Percentiles rank a stretch among this genome's conserved stretches.
Evolutionary conservation across 2,888 invertebrate species (phyloP).

Genomic region (Xylota segnis): DNA sequence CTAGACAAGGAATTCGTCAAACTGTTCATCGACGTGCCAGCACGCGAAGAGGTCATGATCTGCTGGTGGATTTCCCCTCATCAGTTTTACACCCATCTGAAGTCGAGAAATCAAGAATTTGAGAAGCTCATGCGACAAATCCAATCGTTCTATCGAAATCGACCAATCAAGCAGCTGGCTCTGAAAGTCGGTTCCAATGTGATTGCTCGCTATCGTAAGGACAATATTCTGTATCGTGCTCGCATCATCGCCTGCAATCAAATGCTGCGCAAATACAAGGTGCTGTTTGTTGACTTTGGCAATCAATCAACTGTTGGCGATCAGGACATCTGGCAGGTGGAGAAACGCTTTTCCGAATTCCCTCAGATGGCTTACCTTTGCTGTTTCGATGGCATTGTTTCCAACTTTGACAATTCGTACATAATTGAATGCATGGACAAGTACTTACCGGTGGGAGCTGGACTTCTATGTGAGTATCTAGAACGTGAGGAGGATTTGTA

Average conservation of each 20-base stretch:
- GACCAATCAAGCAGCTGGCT: conserved; percentile 80
- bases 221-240: conserved; percentile 90
- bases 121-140: conserved; percentile 89
- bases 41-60: conserved; percentile 87
- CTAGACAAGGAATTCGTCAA: conserved; percentile 85
- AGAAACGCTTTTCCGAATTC: conserved; percentile 87
- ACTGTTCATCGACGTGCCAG: conserved; percentile 85
- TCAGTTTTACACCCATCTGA: conserved; percentile 88
- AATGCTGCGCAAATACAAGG: conserved; percentile 87
- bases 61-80: conserved; percentile 92
- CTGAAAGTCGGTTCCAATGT: conserved; percentile 88
- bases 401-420: conserved; percentile 85
- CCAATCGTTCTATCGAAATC: conserved; percentile 88
- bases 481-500: conserved; percentile 79
- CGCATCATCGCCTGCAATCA: conserved; percentile 87
- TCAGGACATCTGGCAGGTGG: conserved; percentile 89
- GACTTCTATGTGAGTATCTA: conserved; percentile 81
- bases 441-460: conserved; percentile 81
- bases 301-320: conserved; percentile 88
- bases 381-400: conserved; percentile 87
- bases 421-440: conserved; percentile 83
- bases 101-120: conserved; percentile 86
- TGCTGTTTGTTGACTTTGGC: conserved; percentile 91
- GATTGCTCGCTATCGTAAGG: conserved; percentile 89
- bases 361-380: conserved; percentile 91